Evolutionary conservation across 2,113 vertebrate species (phyloP).

Genomic region (Rhinopomastus cyanomelas): DNA sequence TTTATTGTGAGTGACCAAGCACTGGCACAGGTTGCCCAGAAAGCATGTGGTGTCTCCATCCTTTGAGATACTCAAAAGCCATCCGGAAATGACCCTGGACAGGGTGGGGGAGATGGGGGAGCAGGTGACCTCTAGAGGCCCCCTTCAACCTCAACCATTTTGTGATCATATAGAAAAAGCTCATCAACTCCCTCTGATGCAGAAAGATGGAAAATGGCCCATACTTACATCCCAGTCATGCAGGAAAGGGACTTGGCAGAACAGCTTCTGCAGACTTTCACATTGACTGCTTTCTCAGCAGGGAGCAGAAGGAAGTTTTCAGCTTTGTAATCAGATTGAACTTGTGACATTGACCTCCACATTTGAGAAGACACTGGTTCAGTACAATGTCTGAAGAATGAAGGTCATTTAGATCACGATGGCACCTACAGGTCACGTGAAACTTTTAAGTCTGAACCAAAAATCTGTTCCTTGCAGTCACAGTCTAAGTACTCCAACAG

Average conservation of each 20-base stretch:
- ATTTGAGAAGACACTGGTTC: neutral
- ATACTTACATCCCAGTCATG: neutral
- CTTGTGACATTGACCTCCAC: neutral
- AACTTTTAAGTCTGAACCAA: too few relatives aligned
- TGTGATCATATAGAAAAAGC: neutral
- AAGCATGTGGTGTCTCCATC: neutral
- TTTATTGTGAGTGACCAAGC: neutral
- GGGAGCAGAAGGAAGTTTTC: neutral
- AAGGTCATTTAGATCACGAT: neutral
- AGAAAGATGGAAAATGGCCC: neutral
- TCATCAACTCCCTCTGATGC: neutral
- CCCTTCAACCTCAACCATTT: neutral
- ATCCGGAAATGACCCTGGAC: rapidly evolving
- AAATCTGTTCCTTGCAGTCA: too few relatives aligned
- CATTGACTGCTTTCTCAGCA: neutral
- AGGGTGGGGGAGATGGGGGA: neutral
- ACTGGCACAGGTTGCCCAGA: neutral
- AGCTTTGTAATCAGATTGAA: neutral
- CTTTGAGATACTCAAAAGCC: neutral
- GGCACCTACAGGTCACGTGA: neutral
- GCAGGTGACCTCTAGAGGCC: neutral
- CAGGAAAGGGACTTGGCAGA: neutral
- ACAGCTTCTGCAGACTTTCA: neutral
- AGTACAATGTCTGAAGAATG: rapidly evolving
- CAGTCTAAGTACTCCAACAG: neutral